Evolutionary conservation across 2,888 invertebrate genomes (phyloP), one percentile per base, ranked within the genome.

Genomic region (Catocala sponsa): DNA sequence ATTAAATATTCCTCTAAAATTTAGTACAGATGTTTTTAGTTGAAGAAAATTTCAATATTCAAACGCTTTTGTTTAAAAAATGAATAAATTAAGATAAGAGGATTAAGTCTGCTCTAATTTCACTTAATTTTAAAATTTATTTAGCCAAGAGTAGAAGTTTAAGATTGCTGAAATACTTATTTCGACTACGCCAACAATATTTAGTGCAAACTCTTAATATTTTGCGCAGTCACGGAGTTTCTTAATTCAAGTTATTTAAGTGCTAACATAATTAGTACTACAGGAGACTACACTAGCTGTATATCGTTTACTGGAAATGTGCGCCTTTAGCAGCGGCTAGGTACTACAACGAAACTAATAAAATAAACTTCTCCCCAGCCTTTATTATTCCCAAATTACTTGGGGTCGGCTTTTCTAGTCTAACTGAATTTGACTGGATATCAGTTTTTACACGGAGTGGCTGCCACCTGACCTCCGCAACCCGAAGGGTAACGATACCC

Each of bases 171-270:
- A 47, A 25, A 47, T 38, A 50, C 35, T 35, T 50, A 35, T 38
- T 50, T 50, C 35, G 12, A 38, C 12, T 50, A 35, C 7, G 38
- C 32, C 10, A 9, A 32, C 33, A 50, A 7, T 50, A 50, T 50
- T 50, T 50, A 50, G 38, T 50, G 50, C 50, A 12, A 50, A 12
- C 50, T 50, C 10, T 50, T 35, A 50, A 50, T 50, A 50, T 33
- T 50, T 50, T 50, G 50, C 35, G 50, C 35, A 35, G 50, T 50
- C 50, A 50, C 35, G 7, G 41, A 42, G 12, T 49, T 43, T 42
- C 12, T 38, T 55, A 15, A 48, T 48, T 48, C 35, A 48, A 55
- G 41, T 38, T 10, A 48, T 55, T 55, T 48, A 11, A 35, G 48
- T 42, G 48, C 42, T 55, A 55, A 48, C 41, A 11, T 55, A 42